phyloP scores from a whole-genome alignment of 2,888 invertebrate genomes.

The Drosophila putrida region DNA sequence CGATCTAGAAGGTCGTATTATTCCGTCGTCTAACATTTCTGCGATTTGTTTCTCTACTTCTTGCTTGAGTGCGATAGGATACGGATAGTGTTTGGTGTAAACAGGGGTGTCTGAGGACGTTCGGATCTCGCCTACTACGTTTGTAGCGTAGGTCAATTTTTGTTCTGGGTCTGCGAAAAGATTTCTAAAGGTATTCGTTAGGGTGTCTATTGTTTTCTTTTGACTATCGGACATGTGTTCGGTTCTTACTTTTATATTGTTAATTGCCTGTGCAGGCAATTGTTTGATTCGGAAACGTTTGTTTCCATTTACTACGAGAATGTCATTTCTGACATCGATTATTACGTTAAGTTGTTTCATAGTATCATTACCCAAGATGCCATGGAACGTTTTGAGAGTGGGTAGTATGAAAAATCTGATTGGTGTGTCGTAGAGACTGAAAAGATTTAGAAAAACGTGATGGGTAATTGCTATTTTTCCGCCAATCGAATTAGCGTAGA shows the following conservation, averaged over 20 bases:
- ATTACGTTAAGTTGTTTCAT: too few relatives aligned
- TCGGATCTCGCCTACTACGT: not conserved
- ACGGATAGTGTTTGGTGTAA: conserved; percentile 1
- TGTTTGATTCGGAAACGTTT: conserved; percentile 14
- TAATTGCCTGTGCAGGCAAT: conserved; percentile 6
- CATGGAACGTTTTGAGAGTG: too few relatives aligned
- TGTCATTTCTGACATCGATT: conserved; percentile 10
- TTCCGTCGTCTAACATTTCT: conserved; percentile 3
- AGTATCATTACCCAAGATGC: too few relatives aligned
- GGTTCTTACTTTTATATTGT: not conserved
- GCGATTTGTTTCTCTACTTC: not conserved
- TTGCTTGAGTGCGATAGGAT: not conserved
- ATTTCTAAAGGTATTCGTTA: not conserved
- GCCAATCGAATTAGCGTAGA: too few relatives aligned
- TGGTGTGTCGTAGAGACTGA: not conserved
- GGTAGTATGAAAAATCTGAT: too few relatives aligned
- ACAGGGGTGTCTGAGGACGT: not conserved
- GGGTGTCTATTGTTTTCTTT: not conserved
- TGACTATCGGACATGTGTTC: not conserved
- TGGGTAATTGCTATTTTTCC: conserved; percentile 6
- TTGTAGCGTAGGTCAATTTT: not conserved
- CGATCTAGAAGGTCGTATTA: not conserved
- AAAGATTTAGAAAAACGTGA: conserved; percentile 3
- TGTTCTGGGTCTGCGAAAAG: not conserved
- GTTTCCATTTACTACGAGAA: conserved; percentile 9